Evolutionary conservation across 2,797 vertebrate genomes (phyloP).

Genomic region (Taenioides sp.): DNA sequence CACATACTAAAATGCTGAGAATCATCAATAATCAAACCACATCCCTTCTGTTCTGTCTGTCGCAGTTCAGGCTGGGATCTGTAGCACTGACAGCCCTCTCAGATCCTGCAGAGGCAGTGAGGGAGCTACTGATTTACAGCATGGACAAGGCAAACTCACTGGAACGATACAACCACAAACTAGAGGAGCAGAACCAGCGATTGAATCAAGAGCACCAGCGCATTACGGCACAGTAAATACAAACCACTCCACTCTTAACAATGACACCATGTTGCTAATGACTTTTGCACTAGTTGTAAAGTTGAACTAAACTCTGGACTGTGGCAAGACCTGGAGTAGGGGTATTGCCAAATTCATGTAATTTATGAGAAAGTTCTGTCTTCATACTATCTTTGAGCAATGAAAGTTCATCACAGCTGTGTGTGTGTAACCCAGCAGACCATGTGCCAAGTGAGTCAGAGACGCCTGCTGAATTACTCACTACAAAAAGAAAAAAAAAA

Average conservation of each 20-base stretch:
- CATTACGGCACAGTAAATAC: constrained; percentile 77
- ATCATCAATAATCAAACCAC: not conserved
- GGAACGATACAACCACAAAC: constrained; percentile 72
- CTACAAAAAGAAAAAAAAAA: not conserved
- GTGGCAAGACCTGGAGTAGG: not conserved
- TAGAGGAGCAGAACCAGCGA: constrained; percentile 84
- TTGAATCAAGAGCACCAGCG: constrained; percentile 78
- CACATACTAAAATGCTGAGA: not conserved
- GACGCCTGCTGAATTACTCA: constrained; percentile 14
- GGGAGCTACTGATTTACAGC: constrained; percentile 79
- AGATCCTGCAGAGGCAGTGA: constrained; percentile 75
- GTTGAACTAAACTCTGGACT: constrained; percentile 7
- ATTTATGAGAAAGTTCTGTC: not conserved
- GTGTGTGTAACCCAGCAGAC: constrained; percentile 2
- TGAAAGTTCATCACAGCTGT: not conserved
- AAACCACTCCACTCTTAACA: not conserved
- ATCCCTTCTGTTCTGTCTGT: not conserved
- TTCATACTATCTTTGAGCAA: constrained; percentile 4
- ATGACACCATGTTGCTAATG: not conserved
- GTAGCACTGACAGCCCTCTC: constrained; percentile 72
- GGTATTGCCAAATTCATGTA: constrained; percentile 16
- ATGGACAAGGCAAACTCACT: constrained; percentile 75
- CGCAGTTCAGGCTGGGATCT: constrained; percentile 88
- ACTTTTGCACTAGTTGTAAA: not conserved
- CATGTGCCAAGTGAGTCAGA: not conserved